Evolutionary conservation across 2,888 invertebrate genomes (phyloP), one percentile per base, ranked within the genome.

Genomic region (Perithous albicinctus): DNA sequence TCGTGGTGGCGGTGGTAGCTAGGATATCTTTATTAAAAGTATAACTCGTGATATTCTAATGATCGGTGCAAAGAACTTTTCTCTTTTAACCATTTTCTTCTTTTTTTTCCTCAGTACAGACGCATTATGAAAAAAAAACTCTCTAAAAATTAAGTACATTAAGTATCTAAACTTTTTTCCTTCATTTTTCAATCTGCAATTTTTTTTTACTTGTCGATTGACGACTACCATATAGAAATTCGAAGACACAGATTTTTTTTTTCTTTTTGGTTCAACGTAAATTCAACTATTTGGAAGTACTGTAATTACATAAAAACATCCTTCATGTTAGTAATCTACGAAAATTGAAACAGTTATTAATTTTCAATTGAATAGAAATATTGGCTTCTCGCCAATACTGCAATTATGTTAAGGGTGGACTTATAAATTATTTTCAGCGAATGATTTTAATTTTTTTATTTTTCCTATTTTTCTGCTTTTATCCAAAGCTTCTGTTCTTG

Each of bases 1-100:
- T 82, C 59, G 82, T 74, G 75, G 66, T 83, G 79, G 75, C 79
- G 78, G 80, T 78, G 73, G 72, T 79, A 79, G 72, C 87, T 85
- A 84, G 78, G 86, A 87, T 86, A 89, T 90, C 89, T 91, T 91
- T 91, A 91, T 91, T 91, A 90, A 91, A 91, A 91, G 89, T 91
- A 90, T 91, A 91, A 91, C 89, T 90, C 86, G 85, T 85, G 84
- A 87, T 87, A 83, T 85, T 84, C 76, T 66, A 70, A 83, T 84
- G 80, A 84, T 86, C 83, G 82, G 18, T 29, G 63, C 38, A 23
- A n/a, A 12, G 41, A 80, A 72, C 74, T 78, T 72, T 67, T 64
- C 76, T 78, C 69, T 51, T 70, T 75, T 32, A 80, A 29, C 18
- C 46, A 29, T 61, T 61, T 56, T 8, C 38, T 15, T 6, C 12